These are phyloP conservation scores for Arctocebus calabarensis DNA, from an alignment of 2,797 vertebrate species.

Conservation along the genomic window DNA sequence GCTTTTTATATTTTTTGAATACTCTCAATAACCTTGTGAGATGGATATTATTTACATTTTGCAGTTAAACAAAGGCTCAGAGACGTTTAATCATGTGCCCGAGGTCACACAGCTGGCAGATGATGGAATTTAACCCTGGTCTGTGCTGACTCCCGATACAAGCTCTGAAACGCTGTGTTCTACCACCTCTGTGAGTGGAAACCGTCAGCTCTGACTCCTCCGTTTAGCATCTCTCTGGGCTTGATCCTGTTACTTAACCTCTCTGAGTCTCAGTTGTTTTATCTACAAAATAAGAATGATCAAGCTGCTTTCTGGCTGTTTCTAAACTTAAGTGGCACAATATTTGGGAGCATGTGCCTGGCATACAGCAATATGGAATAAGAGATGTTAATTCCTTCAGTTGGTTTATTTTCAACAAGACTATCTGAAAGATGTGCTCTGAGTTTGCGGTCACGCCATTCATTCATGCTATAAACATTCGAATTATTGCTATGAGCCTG, in stretches of 20 bases:
- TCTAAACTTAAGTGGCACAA: background rate
- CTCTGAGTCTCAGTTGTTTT: background rate
- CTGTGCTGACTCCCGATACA: background rate
- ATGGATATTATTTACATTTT: background rate
- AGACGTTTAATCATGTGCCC: background rate
- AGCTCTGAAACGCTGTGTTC: rapidly evolving
- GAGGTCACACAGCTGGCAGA: background rate
- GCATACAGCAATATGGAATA: background rate
- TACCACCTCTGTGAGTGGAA: background rate
- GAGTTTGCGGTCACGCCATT: background rate
- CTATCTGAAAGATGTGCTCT: background rate
- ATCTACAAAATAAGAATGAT: background rate
- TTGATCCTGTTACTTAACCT: background rate
- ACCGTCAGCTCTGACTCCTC: background rate
- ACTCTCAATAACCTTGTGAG: background rate
- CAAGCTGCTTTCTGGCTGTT: background rate
- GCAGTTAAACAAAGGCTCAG: background rate
- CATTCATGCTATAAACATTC: background rate
- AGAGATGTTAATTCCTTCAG: background rate
- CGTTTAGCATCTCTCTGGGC: background rate
- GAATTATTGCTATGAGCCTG: background rate
- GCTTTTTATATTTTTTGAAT: background rate
- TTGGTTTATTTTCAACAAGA: background rate
- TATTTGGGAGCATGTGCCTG: background rate
- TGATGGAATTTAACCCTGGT: no score